These are phyloP conservation scores for Diadumene lineata DNA, from an alignment of 92 coral and sea anemone genomes.

Conservation along the genomic window DNA sequence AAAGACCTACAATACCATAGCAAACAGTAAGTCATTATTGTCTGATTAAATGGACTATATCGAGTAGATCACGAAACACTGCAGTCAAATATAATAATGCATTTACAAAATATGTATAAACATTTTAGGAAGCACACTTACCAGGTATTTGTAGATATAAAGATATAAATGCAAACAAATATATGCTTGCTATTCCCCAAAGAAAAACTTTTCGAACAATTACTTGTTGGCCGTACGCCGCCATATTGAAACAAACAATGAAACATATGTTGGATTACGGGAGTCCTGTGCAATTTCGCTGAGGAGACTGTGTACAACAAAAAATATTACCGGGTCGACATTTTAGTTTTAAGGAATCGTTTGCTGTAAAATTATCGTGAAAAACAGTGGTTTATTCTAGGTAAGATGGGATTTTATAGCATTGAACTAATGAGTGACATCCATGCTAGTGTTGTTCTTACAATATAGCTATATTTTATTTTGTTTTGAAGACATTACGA, in stretches of 20 bases:
- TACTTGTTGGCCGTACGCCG: constrained; percentile 65
- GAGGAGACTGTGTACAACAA: not conserved
- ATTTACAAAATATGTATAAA: not conserved
- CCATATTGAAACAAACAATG: constrained; percentile 76
- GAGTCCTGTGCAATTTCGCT: not conserved
- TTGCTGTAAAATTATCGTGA: too few relatives aligned
- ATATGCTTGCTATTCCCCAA: constrained; percentile 79
- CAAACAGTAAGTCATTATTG: not conserved
- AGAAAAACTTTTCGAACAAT: constrained; percentile 69
- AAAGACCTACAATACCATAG: constrained; percentile 78
- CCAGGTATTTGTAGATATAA: constrained; percentile 95
- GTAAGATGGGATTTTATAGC: too few relatives aligned
- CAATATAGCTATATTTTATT: too few relatives aligned
- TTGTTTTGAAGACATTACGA: too few relatives aligned
- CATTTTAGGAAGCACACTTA: constrained; percentile 18
- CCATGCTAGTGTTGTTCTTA: too few relatives aligned
- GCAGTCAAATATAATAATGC: too few relatives aligned
- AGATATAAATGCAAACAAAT: constrained; percentile 87
- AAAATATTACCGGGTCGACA: too few relatives aligned
- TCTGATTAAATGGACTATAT: too few relatives aligned
- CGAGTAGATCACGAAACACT: too few relatives aligned
- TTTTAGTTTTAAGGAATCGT: too few relatives aligned
- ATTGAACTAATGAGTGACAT: too few relatives aligned
- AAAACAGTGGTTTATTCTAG: too few relatives aligned
- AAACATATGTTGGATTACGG: constrained; percentile 20